phyloP scores from a whole-genome alignment of 2,888 invertebrate genomes.

The Stratiomys singularior region DNA sequence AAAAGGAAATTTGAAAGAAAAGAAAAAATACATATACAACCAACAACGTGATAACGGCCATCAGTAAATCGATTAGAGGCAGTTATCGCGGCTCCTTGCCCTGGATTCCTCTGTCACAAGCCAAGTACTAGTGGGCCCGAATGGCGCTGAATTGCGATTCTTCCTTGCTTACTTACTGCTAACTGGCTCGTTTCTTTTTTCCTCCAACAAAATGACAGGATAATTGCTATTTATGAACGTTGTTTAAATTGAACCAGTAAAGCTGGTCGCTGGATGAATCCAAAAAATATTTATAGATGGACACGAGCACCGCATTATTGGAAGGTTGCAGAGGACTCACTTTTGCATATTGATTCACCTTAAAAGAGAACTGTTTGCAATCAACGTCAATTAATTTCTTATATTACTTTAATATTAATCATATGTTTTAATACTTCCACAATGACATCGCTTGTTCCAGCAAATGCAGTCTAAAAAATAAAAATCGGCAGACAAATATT shows the following conservation, averaged over 20 bases:
- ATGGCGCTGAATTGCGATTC: background rate
- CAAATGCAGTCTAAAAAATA: too few relatives aligned
- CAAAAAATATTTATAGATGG: too few relatives aligned
- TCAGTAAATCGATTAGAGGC: constrained; percentile 23
- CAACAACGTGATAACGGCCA: constrained; percentile 12
- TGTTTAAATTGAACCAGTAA: background rate
- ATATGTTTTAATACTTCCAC: too few relatives aligned
- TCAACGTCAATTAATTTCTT: too few relatives aligned
- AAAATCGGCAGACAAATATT: too few relatives aligned
- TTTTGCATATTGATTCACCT: too few relatives aligned
- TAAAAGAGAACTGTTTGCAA: too few relatives aligned
- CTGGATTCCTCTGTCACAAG: background rate
- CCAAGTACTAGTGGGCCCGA: background rate
- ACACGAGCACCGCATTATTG: too few relatives aligned
- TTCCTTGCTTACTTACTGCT: background rate
- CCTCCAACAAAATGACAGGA: constrained; percentile 2
- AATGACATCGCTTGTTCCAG: too few relatives aligned
- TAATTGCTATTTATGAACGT: constrained; percentile 21
- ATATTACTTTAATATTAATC: too few relatives aligned
- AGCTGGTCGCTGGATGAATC: background rate
- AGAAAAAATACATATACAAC: too few relatives aligned
- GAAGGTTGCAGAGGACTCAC: too few relatives aligned
- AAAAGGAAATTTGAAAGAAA: constrained; percentile 5
- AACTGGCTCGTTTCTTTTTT: background rate
- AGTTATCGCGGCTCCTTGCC: background rate